These are phyloP conservation scores for Benthochromis sp. DNA, from an alignment of 2,113 vertebrate genomes.

Conservation along the genomic window DNA sequence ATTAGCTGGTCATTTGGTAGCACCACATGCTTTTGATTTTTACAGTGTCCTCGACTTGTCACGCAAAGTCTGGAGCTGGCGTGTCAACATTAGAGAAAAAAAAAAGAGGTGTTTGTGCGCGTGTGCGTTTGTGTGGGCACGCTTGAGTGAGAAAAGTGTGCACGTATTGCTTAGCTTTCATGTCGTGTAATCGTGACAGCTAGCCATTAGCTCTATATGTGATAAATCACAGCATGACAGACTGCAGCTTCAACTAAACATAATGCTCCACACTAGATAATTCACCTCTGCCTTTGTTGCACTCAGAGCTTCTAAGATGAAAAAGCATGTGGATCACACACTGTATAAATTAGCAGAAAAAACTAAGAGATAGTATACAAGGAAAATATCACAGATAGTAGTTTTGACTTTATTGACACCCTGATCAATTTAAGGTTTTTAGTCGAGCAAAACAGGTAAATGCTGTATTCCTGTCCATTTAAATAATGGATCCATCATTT, in stretches of 20 bases:
- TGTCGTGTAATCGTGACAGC: conserved; percentile 58
- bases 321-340: not conserved
- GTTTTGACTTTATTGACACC: not conserved
- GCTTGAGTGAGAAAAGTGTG: not conserved
- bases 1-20: not conserved
- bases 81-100: conserved; percentile 26
- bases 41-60: conserved; percentile 13
- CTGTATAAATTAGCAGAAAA: not conserved
- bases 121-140: not conserved
- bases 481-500: not conserved
- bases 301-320: not conserved
- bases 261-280: conserved; percentile 45
- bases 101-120: not conserved
- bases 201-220: conserved; percentile 45
- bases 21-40: conserved; percentile 25
- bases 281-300: not conserved
- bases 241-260: conserved; percentile 64
- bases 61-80: conserved; percentile 30
- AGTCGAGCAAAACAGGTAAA: not conserved
- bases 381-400: not conserved
- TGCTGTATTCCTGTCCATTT: not conserved
- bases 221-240: conserved; percentile 70
- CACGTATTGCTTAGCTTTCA: conserved; percentile 24
- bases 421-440: not conserved
- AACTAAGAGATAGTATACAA: not conserved